Percentiles rank a stretch among this genome's conserved stretches.
Evolutionary conservation across 2,113 vertebrate genomes (phyloP).

Genomic region (Rana temporaria): DNA sequence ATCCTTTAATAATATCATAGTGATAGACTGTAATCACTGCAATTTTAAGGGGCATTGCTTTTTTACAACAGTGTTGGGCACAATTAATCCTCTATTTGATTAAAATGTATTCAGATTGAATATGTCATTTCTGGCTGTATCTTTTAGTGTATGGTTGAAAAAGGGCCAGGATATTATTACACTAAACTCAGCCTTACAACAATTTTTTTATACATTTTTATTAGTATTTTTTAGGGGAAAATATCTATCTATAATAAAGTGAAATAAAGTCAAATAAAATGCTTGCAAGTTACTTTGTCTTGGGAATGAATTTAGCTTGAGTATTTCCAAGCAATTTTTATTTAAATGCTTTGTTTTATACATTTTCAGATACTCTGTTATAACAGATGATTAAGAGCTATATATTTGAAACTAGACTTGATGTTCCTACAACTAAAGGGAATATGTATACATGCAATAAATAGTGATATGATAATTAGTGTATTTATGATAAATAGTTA

Average conservation of each 20-base stretch:
- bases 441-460: constrained; percentile 56
- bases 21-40: no score
- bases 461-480: constrained; percentile 57
- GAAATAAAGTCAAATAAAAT: no score
- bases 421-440: constrained; percentile 48
- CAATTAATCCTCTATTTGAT: no score
- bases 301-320: no score
- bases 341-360: neutral
- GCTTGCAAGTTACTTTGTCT: no score
- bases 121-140: no score
- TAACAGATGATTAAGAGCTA: neutral
- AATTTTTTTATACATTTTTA: neutral
- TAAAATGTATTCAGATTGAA: no score
- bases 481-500: constrained; percentile 58
- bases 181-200: neutral
- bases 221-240: neutral
- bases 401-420: constrained; percentile 28
- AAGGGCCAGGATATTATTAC: neutral
- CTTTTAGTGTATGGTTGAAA: no score
- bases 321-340: neutral
- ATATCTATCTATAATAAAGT: no score
- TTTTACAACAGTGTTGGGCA: no score
- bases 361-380: neutral
- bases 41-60: no score
- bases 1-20: no score